Percentiles rank a stretch among this genome's conserved stretches.
These are phyloP conservation scores for Hybos culiciformis DNA, from an alignment of 2,888 invertebrate species.

Conservation along the genomic window DNA sequence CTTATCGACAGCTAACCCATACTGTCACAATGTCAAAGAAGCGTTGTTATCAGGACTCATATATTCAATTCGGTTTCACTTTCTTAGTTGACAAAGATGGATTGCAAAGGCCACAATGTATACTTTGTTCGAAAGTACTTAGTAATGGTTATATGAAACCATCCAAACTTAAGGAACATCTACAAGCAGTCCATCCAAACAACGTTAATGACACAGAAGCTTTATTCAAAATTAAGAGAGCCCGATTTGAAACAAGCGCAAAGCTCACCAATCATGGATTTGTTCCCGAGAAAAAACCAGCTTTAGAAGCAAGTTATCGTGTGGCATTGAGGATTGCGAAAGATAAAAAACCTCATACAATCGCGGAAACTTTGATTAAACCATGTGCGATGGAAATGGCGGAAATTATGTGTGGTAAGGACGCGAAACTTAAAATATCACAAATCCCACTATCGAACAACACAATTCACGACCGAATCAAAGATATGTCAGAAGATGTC, in stretches of 20 bases:
- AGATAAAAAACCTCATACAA: not conserved
- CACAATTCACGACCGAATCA: not conserved
- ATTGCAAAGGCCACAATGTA: not conserved
- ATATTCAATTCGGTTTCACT: not conserved
- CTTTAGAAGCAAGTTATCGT: not conserved
- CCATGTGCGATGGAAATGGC: not conserved
- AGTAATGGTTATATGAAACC: not conserved
- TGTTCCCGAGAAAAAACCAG: not conserved
- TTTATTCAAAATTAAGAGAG: not conserved
- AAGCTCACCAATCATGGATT: not conserved
- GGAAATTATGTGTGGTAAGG: not conserved
- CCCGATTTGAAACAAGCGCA: not conserved
- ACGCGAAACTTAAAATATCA: not conserved
- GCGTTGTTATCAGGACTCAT: not conserved
- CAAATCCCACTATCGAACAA: not conserved
- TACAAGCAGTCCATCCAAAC: not conserved
- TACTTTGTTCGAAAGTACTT: not conserved
- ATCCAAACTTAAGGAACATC: not conserved
- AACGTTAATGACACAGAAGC: not conserved
- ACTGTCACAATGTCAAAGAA: not conserved
- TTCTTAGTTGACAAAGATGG: not conserved
- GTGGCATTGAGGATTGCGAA: not conserved
- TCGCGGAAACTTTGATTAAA: not conserved
- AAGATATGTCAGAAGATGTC: not conserved
- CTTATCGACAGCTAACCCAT: not conserved